Evolutionary conservation across 2,113 vertebrate genomes (phyloP).

Genomic region (Fulmarus glacialis): DNA sequence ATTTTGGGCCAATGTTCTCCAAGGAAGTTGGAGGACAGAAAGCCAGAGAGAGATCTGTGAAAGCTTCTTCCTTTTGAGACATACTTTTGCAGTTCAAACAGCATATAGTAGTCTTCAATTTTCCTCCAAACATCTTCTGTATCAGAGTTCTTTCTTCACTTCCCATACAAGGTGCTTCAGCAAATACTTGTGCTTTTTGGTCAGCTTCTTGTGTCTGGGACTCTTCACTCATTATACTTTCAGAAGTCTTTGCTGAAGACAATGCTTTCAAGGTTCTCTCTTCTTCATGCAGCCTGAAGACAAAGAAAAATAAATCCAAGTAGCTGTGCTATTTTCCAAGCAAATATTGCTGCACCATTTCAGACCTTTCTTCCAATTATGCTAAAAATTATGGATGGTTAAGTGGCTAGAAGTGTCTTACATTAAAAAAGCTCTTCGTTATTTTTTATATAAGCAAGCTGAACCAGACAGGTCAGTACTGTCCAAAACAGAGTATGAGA

Average conservation of each 20-base stretch:
- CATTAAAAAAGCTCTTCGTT: background rate
- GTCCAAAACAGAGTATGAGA: background rate
- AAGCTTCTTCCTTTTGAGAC: slow-evolving; percentile 95
- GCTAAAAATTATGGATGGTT: background rate
- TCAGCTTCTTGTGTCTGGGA: slow-evolving; percentile 43
- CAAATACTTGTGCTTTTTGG: slow-evolving; percentile 33
- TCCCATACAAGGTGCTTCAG: slow-evolving; percentile 35
- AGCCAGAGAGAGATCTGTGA: slow-evolving; percentile 94
- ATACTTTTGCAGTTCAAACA: slow-evolving; percentile 91
- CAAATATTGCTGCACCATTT: background rate
- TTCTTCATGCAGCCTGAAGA: slow-evolving; percentile 91
- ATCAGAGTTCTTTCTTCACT: slow-evolving; percentile 84
- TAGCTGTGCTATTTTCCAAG: background rate
- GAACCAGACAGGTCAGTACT: background rate
- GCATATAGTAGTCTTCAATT: slow-evolving; percentile 88
- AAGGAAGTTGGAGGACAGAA: slow-evolving; percentile 86
- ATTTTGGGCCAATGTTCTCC: slow-evolving; percentile 53
- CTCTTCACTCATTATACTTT: slow-evolving; percentile 40
- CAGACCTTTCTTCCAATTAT: background rate
- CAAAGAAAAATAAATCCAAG: background rate
- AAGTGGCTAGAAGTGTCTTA: background rate
- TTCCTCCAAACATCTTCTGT: slow-evolving; percentile 94
- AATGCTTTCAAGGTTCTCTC: slow-evolving; percentile 87
- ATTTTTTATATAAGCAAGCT: background rate
- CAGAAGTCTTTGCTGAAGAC: slow-evolving; percentile 50